These are phyloP conservation scores for Colossoma macropomum DNA, from an alignment of 2,113 vertebrate species.

Conservation along the genomic window DNA sequence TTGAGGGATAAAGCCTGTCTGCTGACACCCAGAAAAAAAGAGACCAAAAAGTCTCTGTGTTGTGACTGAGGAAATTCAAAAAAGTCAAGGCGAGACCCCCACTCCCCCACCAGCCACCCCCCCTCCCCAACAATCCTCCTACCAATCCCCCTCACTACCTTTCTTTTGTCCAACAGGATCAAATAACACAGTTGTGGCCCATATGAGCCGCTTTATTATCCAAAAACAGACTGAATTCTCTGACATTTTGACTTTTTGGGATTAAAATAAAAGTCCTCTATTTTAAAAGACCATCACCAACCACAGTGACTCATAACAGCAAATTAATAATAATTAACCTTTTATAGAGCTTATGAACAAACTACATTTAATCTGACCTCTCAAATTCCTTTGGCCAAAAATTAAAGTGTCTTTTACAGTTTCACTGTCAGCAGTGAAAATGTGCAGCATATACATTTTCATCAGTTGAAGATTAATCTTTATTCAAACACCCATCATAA, in stretches of 20 bases:
- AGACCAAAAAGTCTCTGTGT: background rate
- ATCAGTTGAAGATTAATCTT: constrained; percentile 56
- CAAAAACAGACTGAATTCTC: background rate
- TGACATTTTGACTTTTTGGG: too few relatives aligned
- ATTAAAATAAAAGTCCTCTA: background rate
- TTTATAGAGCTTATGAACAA: too few relatives aligned
- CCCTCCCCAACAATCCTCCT: background rate
- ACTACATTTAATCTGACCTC: too few relatives aligned
- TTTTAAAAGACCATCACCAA: too few relatives aligned
- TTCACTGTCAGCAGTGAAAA: background rate
- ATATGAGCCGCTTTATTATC: background rate
- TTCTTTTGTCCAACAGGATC: constrained; percentile 17
- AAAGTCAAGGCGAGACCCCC: background rate
- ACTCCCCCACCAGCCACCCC: background rate
- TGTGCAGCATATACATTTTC: constrained; percentile 9
- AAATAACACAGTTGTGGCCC: background rate
- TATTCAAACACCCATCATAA: constrained; percentile 57
- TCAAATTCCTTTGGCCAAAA: background rate
- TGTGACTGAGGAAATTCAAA: constrained; percentile 21
- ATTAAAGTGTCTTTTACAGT: background rate
- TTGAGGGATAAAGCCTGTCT: constrained; percentile 74
- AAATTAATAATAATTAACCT: too few relatives aligned
- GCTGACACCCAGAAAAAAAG: constrained; percentile 40
- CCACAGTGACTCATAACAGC: too few relatives aligned
- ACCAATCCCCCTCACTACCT: background rate